Conservation (phyloP, 2,888 invertebrate species). For the Lasioglossum pauxillum region DNA sequence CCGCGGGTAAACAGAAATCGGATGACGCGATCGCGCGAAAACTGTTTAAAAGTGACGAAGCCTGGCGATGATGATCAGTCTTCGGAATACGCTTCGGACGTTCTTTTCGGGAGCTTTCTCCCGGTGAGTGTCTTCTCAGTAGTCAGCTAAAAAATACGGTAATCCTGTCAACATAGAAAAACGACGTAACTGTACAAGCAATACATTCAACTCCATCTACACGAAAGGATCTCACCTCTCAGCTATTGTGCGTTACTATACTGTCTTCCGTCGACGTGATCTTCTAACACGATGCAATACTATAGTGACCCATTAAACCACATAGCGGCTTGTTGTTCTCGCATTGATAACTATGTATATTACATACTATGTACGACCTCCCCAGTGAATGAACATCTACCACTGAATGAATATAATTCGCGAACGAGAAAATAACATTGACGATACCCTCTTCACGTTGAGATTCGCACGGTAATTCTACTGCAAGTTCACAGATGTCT, state of each 20-base stretch:
- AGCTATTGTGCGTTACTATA: neutral
- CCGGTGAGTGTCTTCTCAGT: conserved; percentile 9
- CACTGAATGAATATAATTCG: neutral
- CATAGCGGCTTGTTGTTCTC: neutral
- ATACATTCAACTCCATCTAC: neutral
- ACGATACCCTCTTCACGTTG: neutral
- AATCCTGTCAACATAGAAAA: neutral
- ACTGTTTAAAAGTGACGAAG: conserved; percentile 27
- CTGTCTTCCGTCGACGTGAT: neutral
- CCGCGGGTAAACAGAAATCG: conserved; percentile 18
- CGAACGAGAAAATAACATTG: neutral
- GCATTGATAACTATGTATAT: neutral
- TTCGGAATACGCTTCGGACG: conserved; percentile 12
- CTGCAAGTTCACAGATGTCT: neutral
- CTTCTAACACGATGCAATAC: neutral
- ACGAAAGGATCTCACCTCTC: neutral
- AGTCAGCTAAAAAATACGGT: neutral
- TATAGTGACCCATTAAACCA: neutral
- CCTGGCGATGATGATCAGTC: neutral
- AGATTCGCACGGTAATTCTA: neutral
- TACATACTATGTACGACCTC: neutral
- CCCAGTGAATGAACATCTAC: neutral
- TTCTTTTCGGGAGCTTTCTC: conserved; percentile 5
- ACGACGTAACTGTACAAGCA: neutral
- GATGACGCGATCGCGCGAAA: conserved; percentile 5